A percentile compares a stretch with the other conserved stretches of the same genome.
Evolutionary conservation across 2,888 invertebrate genomes (phyloP).

Genomic region (Caenorhabditis parvicauda): DNA sequence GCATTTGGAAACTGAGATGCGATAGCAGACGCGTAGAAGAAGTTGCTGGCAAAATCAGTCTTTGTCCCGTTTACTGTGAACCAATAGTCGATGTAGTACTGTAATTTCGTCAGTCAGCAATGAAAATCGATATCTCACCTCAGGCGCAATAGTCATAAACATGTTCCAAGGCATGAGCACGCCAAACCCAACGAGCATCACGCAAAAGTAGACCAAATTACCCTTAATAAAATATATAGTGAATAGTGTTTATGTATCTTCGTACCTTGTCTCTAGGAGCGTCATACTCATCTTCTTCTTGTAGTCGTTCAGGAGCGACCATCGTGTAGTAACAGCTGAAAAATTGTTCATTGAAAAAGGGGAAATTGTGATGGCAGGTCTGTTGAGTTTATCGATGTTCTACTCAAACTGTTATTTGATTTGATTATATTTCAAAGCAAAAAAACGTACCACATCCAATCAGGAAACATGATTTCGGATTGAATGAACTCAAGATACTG

Average conservation of each 20-base stretch:
- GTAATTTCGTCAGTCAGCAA: constrained; percentile 15
- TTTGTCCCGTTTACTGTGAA: constrained; percentile 64
- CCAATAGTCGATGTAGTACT: constrained; percentile 80
- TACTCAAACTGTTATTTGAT: too few relatives aligned
- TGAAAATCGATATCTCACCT: constrained; percentile 14
- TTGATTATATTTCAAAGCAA: too few relatives aligned
- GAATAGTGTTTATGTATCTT: neutral
- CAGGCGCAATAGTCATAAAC: constrained; percentile 77
- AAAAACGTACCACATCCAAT: too few relatives aligned
- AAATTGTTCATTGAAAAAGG: neutral
- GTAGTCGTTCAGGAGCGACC: neutral
- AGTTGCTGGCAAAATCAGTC: constrained; percentile 72
- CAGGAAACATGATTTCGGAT: too few relatives aligned
- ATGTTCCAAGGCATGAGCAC: constrained; percentile 96
- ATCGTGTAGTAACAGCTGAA: neutral
- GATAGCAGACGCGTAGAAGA: constrained; percentile 81
- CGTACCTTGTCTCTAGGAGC: constrained; percentile 14
- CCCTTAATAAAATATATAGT: neutral
- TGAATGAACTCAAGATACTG: too few relatives aligned
- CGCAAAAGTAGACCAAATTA: constrained; percentile 76
- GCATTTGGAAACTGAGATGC: constrained; percentile 90
- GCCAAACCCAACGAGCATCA: constrained; percentile 88
- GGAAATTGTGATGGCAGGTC: neutral
- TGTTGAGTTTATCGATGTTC: too few relatives aligned
- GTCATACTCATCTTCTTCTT: constrained; percentile 1